These are phyloP conservation scores for Carpatolechia fugitivella DNA, from an alignment of 2,888 invertebrate species.

Conservation along the genomic window DNA sequence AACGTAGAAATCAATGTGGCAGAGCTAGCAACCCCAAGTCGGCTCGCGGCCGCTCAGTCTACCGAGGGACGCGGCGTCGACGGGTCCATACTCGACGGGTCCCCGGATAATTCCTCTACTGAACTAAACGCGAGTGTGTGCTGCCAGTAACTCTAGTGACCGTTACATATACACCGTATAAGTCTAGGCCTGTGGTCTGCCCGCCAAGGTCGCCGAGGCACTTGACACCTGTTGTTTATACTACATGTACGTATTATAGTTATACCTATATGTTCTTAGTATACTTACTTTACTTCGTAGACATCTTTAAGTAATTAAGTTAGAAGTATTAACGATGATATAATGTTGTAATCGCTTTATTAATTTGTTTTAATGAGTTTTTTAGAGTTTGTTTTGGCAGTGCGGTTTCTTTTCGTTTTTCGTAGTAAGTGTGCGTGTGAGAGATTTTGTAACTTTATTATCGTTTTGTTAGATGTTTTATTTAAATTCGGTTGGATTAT, in stretches of 20 bases:
- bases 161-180: slow-evolving; percentile 41
- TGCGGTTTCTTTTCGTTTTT: background rate
- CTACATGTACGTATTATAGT: slow-evolving; percentile 54
- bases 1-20: slow-evolving; percentile 33
- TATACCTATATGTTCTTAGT: background rate
- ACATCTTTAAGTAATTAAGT: background rate
- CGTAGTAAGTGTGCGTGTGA: background rate
- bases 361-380: background rate
- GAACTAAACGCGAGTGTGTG: slow-evolving; percentile 55
- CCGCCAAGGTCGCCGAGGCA: slow-evolving; percentile 62
- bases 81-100: background rate
- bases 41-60: slow-evolving; percentile 59
- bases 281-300: background rate
- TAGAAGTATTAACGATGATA: background rate
- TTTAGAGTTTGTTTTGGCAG: background rate
- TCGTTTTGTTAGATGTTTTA: background rate
- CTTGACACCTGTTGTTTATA: slow-evolving; percentile 70
- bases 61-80: slow-evolving; percentile 46
- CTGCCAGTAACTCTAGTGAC: slow-evolving; percentile 55
- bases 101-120: background rate
- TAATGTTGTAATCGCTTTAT: background rate
- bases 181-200: slow-evolving; percentile 37
- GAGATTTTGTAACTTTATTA: background rate
- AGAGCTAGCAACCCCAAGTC: slow-evolving; percentile 55
- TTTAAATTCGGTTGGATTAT: too few species aligned